Conservation (phyloP, 1,140 invertebrate genomes). For the Penaeus indicus region DNA sequence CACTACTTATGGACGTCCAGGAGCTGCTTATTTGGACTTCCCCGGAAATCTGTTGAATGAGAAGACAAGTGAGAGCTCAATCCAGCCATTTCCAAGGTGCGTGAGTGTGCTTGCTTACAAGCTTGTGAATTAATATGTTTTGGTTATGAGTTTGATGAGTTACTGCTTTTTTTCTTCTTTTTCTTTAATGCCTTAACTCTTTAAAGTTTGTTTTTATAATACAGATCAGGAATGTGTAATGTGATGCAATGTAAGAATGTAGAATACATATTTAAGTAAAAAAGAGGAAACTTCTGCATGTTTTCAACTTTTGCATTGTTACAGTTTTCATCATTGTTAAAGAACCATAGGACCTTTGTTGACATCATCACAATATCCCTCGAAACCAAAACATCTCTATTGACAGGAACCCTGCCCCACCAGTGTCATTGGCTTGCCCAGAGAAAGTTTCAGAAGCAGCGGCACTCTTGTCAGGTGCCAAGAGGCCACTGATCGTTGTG, state of each 20-base stretch:
- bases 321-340: background rate
- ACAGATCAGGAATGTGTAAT: no score
- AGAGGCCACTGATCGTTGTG: constrained; percentile 89
- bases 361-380: background rate
- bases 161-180: background rate
- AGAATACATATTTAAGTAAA: no score
- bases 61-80: constrained; percentile 70
- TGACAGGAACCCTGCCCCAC: constrained; percentile 73
- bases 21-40: constrained; percentile 90
- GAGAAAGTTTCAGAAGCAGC: constrained; percentile 79
- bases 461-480: constrained; percentile 78
- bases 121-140: background rate
- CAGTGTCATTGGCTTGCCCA: constrained; percentile 79
- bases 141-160: background rate
- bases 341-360: background rate
- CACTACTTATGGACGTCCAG: constrained; percentile 88
- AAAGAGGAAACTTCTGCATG: no score
- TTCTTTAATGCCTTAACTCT: no score
- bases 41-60: constrained; percentile 84
- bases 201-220: no score
- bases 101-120: background rate
- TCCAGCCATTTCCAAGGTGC: constrained; percentile 70
- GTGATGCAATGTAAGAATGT: no score
- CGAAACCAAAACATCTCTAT: background rate
- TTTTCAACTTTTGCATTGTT: background rate